phyloP scores from a whole-genome alignment of 2,888 invertebrate genomes.

The Nowickia ferox region DNA sequence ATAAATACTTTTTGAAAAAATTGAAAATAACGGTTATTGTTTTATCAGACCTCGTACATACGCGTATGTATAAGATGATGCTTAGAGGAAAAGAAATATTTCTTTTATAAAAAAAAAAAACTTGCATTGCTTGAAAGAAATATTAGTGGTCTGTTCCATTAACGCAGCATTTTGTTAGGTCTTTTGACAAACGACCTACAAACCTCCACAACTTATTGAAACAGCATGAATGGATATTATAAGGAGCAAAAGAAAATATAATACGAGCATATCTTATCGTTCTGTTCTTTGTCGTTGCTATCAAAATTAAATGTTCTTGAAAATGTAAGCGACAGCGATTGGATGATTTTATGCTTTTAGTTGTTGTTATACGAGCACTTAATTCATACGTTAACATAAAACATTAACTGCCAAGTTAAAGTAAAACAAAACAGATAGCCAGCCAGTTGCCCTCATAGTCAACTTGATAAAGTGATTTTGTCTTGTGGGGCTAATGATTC shows the following conservation, averaged over 20 bases:
- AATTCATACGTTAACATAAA: slow-evolving; percentile 1
- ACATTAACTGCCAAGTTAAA: neutral
- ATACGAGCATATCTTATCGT: neutral
- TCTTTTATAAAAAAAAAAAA: too few relatives aligned
- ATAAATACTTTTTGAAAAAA: too few relatives aligned
- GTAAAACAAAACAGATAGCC: neutral
- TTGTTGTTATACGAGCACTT: slow-evolving; percentile 5
- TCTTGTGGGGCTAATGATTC: neutral
- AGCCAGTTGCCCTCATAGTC: neutral
- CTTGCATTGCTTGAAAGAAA: too few relatives aligned
- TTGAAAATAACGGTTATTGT: too few relatives aligned
- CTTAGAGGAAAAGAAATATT: too few relatives aligned
- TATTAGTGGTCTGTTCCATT: neutral
- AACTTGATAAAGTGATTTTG: neutral
- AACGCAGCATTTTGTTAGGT: slow-evolving; percentile 25
- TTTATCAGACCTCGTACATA: too few relatives aligned
- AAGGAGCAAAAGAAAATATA: neutral
- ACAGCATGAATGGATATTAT: neutral
- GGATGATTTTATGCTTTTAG: neutral
- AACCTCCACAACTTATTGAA: slow-evolving; percentile 7
- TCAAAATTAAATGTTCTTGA: slow-evolving; percentile 64
- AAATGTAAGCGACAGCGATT: slow-evolving; percentile 65
- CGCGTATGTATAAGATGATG: neutral
- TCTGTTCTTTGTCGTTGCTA: slow-evolving; percentile 15
- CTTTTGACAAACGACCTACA: slow-evolving; percentile 9